Evolutionary conservation across 2,113 vertebrate genomes (phyloP).

Genomic region (Sclerurus mexicanus): DNA sequence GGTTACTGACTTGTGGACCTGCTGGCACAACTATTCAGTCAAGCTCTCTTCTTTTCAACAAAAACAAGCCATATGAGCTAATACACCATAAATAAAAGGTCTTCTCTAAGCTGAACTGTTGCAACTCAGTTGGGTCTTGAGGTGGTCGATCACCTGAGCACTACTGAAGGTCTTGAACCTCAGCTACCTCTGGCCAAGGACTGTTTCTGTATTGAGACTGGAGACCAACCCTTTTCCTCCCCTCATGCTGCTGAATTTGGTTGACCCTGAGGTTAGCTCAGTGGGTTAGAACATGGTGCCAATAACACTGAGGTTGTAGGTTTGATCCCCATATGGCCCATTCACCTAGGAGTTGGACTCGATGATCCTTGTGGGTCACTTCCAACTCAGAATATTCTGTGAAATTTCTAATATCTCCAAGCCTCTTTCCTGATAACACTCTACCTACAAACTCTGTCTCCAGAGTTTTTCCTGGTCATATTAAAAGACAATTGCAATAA

Average conservation of each 20-base stretch:
- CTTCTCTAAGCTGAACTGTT: background rate
- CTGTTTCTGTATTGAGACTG: background rate
- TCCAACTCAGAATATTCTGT: background rate
- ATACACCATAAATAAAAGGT: background rate
- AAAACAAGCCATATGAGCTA: background rate
- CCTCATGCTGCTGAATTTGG: background rate
- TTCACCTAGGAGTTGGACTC: background rate
- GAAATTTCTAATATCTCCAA: background rate
- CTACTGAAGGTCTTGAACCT: rapidly evolving
- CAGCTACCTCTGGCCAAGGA: background rate
- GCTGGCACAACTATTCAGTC: background rate
- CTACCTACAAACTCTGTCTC: background rate
- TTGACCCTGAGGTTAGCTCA: background rate
- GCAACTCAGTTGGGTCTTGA: background rate
- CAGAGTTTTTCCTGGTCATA: background rate
- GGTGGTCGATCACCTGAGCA: background rate
- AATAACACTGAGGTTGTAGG: background rate
- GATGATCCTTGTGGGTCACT: background rate
- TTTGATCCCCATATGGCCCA: background rate
- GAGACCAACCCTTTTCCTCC: background rate
- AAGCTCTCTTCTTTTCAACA: background rate
- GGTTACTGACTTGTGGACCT: background rate
- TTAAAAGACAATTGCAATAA: background rate
- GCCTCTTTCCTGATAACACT: background rate
- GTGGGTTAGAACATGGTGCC: background rate